Evolutionary conservation across 2,113 vertebrate genomes (phyloP).

Genomic region (Phalacrocorax pelagicus): DNA sequence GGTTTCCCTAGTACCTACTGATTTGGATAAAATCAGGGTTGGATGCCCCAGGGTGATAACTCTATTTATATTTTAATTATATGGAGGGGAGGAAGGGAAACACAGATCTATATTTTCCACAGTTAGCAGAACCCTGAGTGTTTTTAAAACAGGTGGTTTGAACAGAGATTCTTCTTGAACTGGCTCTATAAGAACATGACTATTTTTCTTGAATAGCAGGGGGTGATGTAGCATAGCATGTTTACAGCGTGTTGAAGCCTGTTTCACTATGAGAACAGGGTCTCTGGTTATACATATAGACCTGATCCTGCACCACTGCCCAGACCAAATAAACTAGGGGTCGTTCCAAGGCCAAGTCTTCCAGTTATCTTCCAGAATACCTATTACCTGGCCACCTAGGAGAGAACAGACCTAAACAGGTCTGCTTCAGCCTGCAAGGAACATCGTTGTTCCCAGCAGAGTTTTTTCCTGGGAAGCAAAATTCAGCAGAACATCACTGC

Average conservation of each 20-base stretch:
- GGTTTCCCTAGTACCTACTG: not conserved
- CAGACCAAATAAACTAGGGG: not conserved
- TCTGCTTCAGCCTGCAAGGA: not conserved
- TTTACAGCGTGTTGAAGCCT: not conserved
- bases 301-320: not conserved
- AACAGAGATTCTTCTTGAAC: not conserved
- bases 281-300: not conserved
- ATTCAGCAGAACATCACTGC: not conserved
- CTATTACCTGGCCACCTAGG: not conserved
- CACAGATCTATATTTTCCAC: not conserved
- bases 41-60: not conserved
- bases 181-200: not conserved
- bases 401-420: not conserved
- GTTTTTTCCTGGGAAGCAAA: not conserved
- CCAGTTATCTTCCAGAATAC: not conserved
- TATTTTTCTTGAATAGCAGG: not conserved
- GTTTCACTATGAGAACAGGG: not conserved
- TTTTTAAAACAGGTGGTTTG: not conserved
- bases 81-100: not conserved
- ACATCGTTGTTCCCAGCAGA: not conserved
- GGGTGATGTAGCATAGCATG: not conserved
- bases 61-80: not conserved
- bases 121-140: not conserved
- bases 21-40: not conserved
- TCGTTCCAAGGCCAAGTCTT: not conserved